Conservation (phyloP, 92 coral and sea anemone genomes). For the Pocillopora grandis region DNA sequence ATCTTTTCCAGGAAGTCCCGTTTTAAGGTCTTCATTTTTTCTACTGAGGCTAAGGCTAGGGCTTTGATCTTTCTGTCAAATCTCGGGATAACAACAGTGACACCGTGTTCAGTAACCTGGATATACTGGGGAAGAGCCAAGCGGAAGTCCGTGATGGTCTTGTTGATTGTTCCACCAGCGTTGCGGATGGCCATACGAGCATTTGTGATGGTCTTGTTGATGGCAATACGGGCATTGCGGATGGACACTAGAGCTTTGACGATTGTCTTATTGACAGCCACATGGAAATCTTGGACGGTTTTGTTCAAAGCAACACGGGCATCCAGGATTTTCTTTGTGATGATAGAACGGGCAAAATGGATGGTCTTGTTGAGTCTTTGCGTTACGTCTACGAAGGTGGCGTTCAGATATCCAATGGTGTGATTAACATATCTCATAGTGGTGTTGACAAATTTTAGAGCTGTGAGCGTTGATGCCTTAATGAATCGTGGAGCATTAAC, state of each 20-base stretch:
- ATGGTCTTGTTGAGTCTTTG: conserved; percentile 5
- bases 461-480: conserved; percentile 39
- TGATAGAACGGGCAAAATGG: conserved; percentile 10
- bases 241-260: conserved; percentile 4
- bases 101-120: conserved; percentile 63
- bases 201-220: conserved; percentile 5
- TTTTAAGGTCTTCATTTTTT: conserved; percentile 57
- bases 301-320: conserved; percentile 28
- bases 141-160: conserved; percentile 42
- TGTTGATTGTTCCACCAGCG: neutral
- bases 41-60: conserved; percentile 52
- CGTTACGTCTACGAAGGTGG: neutral
- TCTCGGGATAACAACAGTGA: conserved; percentile 62
- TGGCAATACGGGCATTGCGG: conserved; percentile 22
- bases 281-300: conserved; percentile 3
- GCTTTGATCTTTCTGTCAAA: conserved; percentile 55
- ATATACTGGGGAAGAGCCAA: conserved; percentile 63
- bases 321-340: conserved; percentile 20
- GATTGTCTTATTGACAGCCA: conserved; percentile 17
- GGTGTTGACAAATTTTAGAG: conserved; percentile 59
- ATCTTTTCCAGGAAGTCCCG: conserved; percentile 48
- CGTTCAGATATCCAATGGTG: conserved; percentile 44
- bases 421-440: conserved; percentile 60
- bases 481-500: conserved; percentile 34
- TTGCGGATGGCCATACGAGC: neutral